Percentiles rank a stretch among this genome's conserved stretches.
phyloP scores from a whole-genome alignment of 2,888 invertebrate genomes.

The Flexamia atlantica region DNA sequence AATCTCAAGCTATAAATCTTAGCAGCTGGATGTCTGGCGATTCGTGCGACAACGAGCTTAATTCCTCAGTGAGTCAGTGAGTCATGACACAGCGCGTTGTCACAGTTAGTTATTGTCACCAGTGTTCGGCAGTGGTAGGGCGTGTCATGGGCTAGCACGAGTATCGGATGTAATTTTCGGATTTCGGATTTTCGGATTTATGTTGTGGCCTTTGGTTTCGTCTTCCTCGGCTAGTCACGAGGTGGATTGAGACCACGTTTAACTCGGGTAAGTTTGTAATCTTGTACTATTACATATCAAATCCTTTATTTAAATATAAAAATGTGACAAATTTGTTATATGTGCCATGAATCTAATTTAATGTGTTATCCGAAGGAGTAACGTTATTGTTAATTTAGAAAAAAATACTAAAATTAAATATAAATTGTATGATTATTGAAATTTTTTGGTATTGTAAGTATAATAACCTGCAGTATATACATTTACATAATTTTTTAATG shows the following conservation, averaged over 20 bases:
- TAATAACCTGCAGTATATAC: no score
- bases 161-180: neutral
- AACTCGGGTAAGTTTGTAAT: neutral
- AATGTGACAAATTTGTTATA: no score
- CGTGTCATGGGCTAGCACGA: neutral
- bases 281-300: no score
- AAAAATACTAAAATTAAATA: no score
- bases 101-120: neutral
- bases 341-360: no score
- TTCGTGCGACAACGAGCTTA: conserved; percentile 3
- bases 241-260: neutral
- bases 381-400: no score
- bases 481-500: no score
- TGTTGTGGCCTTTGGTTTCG: neutral
- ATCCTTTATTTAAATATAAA: no score
- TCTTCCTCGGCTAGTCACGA: neutral
- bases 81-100: neutral
- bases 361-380: no score
- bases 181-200: no score
- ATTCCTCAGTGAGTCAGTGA: conserved; percentile 24
- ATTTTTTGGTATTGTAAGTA: no score
- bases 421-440: no score
- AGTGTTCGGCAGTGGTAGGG: neutral
- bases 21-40: neutral
- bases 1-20: conserved; percentile 2